Evolutionary conservation across 1,140 invertebrate species (phyloP), one percentile per base, ranked within the genome.

Genomic region (Drosophila micromelanica): DNA sequence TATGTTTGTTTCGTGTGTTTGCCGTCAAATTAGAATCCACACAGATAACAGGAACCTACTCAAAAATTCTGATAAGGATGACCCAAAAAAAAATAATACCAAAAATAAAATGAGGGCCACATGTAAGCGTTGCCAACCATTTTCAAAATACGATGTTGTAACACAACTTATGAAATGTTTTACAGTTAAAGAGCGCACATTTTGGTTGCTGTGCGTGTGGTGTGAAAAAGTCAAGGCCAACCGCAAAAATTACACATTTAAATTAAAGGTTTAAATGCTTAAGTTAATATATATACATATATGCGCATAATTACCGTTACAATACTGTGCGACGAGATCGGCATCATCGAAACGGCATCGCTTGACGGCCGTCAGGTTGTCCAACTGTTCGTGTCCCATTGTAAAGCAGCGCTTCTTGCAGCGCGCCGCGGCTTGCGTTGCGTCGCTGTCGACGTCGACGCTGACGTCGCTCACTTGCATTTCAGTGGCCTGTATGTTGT

Each of bases 311-410:
- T 81, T 79, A 87, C 90, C 90, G 71, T 91, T 91, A 69, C 81
- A 91, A 81, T 90, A 91, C 70, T 91, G 90, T 38, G 90, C 90
- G 20, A 82, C 74, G 42, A 90, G 57, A 56, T 91, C 90, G 35
- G 43, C 76, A 61, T 91, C 81, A 59, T 91, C 90, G 37, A 74
- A 91, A 59, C 90, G 90, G 54, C 90, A 91, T 12, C 90, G 85
- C 67, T 91, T 91, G 55, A 86, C 84, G 42, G 73, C 59, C 46
- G 73, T 73, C 52, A 70, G 64, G 15, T 70, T 75, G 20, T 62
- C 60, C 43, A 65, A 32, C 43, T 54, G 42, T 3, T 59, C 71
- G n/a, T 67, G 49, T 3, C 45, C 74, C 40, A 59, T 70, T 13
- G 54, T 46, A 59, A 78, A 76, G 52, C 85, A 73, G 12, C 90